These are phyloP conservation scores for Rafetus swinhoei DNA, from an alignment of 2,113 vertebrate genomes.

Conservation along the genomic window DNA sequence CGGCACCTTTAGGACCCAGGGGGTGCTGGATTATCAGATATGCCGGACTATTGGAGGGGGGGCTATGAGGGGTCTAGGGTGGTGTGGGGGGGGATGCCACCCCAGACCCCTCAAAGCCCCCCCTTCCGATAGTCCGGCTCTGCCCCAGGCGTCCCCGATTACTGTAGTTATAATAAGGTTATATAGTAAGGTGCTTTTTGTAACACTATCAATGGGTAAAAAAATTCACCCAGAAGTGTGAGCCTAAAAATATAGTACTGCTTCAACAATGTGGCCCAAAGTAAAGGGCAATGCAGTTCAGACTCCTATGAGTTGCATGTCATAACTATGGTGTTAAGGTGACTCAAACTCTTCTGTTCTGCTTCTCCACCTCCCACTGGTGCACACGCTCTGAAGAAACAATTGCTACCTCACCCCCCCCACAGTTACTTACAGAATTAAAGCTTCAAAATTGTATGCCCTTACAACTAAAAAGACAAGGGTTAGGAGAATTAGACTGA, in stretches of 20 bases:
- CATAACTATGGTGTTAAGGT: neutral
- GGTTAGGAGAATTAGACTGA: fast-evolving
- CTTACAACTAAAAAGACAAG: neutral
- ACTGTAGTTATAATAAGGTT: neutral
- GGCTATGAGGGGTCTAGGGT: too few species aligned
- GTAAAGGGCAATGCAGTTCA: neutral
- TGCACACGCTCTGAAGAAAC: neutral
- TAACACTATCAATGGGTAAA: neutral
- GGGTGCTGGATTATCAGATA: too few species aligned
- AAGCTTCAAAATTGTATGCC: fast-evolving
- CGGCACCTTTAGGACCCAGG: too few species aligned
- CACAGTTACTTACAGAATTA: fast-evolving
- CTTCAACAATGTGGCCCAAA: neutral
- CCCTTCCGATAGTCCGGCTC: too few species aligned
- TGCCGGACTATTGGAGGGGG: too few species aligned
- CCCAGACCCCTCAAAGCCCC: too few species aligned
- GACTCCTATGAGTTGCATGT: fast-evolving
- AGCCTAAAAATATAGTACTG: neutral
- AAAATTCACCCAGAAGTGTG: neutral
- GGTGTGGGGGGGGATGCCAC: too few species aligned
- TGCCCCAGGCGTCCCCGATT: too few species aligned
- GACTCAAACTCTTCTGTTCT: neutral
- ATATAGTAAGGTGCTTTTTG: neutral
- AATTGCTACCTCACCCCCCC: neutral
- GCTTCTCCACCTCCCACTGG: neutral